phyloP scores from a whole-genome alignment of 2,113 vertebrate species.

The Seriola quinqueradiata region DNA sequence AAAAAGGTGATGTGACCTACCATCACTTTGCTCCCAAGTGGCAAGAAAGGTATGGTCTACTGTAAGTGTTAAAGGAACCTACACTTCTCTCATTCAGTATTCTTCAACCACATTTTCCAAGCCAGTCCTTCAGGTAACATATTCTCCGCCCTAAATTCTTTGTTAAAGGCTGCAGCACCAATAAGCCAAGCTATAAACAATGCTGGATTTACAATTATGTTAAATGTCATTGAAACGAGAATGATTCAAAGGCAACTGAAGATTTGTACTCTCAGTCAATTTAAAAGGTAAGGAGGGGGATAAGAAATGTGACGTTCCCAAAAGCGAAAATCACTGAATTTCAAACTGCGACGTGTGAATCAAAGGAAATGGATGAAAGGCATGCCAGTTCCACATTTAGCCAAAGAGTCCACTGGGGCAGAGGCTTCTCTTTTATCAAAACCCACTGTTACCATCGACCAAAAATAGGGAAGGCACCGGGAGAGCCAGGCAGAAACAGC shows the following conservation, averaged over 20 bases:
- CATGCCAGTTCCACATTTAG: conserved; percentile 72
- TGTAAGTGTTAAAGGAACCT: not conserved
- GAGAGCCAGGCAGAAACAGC: conserved; percentile 48
- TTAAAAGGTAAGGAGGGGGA: conserved; percentile 56
- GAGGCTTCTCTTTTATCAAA: conserved; percentile 70
- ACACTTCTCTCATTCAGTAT: conserved; percentile 1
- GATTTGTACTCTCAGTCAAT: conserved; percentile 46
- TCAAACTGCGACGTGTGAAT: conserved; percentile 48
- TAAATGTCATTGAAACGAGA: conserved; percentile 36
- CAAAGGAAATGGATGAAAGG: conserved; percentile 77
- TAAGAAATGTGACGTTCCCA: conserved; percentile 47
- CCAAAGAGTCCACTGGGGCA: conserved; percentile 66
- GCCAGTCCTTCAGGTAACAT: not conserved
- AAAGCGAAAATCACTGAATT: conserved; percentile 60
- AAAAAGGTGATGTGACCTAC: not conserved
- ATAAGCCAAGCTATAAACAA: conserved; percentile 12
- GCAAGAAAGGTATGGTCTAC: too few relatives aligned
- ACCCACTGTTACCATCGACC: conserved; percentile 56
- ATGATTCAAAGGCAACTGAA: conserved; percentile 38
- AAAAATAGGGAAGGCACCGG: conserved; percentile 56
- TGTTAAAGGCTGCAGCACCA: conserved; percentile 4
- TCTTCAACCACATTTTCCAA: not conserved
- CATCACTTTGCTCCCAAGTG: not conserved
- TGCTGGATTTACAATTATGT: conserved; percentile 13
- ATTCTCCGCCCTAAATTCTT: not conserved